Percentiles rank a stretch among this genome's conserved stretches.
These are phyloP conservation scores for Stenolophus ochropezus DNA, from an alignment of 2,888 invertebrate genomes.

Conservation along the genomic window DNA sequence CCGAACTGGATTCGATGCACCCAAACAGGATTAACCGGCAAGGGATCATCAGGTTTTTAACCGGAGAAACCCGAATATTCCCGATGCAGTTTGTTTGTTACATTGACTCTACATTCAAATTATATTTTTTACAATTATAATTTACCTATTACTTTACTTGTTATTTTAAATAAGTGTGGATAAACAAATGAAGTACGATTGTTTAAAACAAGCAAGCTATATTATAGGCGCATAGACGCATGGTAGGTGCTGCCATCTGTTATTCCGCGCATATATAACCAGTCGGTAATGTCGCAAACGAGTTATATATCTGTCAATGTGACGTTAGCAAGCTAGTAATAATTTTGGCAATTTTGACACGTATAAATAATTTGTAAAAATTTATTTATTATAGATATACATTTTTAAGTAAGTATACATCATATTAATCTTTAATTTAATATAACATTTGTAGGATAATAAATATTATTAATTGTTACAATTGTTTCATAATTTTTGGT, in stretches of 20 bases:
- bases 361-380: conserved; percentile 36
- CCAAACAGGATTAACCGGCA: conserved; percentile 25
- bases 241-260: conserved; percentile 39
- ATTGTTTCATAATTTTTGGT: conserved; percentile 13
- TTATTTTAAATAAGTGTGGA: too few relatives aligned
- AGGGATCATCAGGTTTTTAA: conserved; percentile 2
- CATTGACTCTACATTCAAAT: background rate
- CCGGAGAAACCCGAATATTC: conserved; percentile 10
- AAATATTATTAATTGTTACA: background rate
- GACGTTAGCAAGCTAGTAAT: conserved; percentile 42
- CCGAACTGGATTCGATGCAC: conserved; percentile 36
- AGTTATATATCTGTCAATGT: conserved; percentile 49
- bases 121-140: background rate
- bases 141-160: too few relatives aligned
- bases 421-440: background rate
- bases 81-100: background rate
- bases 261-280: background rate
- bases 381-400: conserved; percentile 16
- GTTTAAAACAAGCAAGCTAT: too few relatives aligned
- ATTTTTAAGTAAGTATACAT: conserved; percentile 38
- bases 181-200: too few relatives aligned
- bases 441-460: background rate
- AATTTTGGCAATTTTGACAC: conserved; percentile 57
- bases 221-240: background rate
- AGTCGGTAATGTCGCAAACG: background rate